Base-by-base conservation (phyloP, 2,888 invertebrate species). In the Oscheius sp. region DNA sequence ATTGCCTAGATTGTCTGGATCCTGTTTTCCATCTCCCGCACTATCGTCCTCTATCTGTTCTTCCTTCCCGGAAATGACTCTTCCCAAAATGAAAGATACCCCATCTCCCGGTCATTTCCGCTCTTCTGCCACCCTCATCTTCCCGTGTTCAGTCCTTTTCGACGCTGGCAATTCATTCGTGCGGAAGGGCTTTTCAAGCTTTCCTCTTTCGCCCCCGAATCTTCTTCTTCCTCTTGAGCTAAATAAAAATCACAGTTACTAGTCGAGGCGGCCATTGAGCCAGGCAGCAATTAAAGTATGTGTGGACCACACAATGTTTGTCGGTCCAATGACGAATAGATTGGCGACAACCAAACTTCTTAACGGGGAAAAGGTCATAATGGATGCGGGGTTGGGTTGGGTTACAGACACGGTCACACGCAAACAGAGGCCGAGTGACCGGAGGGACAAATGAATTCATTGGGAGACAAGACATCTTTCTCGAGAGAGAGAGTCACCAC, bases 151-250 rank as follows among this genome's bases (percentile, higher is more conserved):
- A 58, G 58, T n/a, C 49, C n/a, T 49, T 18, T 49, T 49, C 49
- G 9, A 35, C 9, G 35, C 35, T 29, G 58, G 29, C 58, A 25
- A 61, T 61, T 41, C 61, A 61, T 61, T 43, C 43, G 43, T n/a
- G 61, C 61, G 61, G 61, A 61, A 61, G 43, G 27, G n/a, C 61
- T 43, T 61, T 61, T 61, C 43, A 61, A 35, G 58, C 58, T 58
- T 35, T 29, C 27, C 58, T 18, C 21, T 58, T 29, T 49, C 13
- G 6, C 3, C 49, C 49, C 21, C 49, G n/a, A 21, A n/a, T 58
- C 9, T 35, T 35, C 35, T n/a, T n/a, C 35, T 35, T 35, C 35
- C 35, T 35, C 35, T 35, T 35, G 5, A 35, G 35, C 35, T 35
- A 35, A 35, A 35, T 35, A 58, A 58, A 58, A 58, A 58, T 58